phyloP scores from a whole-genome alignment of 2,113 vertebrate genomes.

The Myrmophylax atrothorax region DNA sequence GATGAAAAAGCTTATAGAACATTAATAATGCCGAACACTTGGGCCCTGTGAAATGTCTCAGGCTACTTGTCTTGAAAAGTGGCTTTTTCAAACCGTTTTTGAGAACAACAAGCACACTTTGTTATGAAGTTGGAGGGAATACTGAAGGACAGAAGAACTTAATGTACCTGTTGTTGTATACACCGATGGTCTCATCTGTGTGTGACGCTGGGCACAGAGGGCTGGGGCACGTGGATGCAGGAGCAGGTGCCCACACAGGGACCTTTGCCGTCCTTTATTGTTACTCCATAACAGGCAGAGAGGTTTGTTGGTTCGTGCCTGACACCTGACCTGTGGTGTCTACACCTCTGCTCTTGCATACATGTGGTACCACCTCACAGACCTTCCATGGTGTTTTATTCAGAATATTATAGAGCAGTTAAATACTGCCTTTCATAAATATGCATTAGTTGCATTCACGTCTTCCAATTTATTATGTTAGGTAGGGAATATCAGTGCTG shows the following conservation, averaged over 20 bases:
- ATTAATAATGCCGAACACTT: constrained; percentile 46
- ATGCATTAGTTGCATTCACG: neutral
- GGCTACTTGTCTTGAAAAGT: constrained; percentile 14
- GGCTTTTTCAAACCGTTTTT: neutral
- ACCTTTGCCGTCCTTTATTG: neutral
- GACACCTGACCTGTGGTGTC: neutral
- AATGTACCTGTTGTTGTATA: neutral
- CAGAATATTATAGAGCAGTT: neutral
- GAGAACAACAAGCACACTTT: neutral
- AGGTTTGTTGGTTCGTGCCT: rapidly evolving
- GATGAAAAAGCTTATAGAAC: constrained; percentile 57
- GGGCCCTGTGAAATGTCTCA: constrained; percentile 21
- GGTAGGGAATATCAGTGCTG: neutral
- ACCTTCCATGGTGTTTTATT: neutral
- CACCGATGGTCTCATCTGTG: rapidly evolving
- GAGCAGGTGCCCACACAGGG: neutral
- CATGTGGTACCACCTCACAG: neutral
- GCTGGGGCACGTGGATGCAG: rapidly evolving
- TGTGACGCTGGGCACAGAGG: rapidly evolving
- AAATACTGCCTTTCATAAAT: neutral
- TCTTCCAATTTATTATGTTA: neutral
- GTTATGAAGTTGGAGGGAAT: neutral
- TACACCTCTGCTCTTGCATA: neutral
- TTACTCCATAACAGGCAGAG: neutral
- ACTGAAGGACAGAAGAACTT: neutral